These are phyloP conservation scores for Oryzias celebensis DNA, from an alignment of 2,113 vertebrate genomes.

Conservation along the genomic window DNA sequence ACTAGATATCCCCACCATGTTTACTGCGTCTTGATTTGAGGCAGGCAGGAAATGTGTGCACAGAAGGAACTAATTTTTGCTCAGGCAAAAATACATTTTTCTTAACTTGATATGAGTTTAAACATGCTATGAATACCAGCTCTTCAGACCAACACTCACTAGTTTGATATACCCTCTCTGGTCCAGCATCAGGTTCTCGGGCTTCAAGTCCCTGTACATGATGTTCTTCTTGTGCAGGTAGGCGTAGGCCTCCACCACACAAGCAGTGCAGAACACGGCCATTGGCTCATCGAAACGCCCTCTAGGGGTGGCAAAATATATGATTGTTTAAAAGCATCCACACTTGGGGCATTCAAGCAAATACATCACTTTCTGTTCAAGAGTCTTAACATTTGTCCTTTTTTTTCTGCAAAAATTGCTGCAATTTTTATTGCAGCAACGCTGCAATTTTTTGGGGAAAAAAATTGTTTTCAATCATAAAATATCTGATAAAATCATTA, in stretches of 20 bases:
- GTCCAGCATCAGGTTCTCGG: conserved; percentile 86
- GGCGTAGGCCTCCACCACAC: conserved; percentile 83
- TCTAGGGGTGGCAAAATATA: conserved; percentile 50
- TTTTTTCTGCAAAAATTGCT: no score
- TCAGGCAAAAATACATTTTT: no score
- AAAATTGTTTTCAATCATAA: not conserved
- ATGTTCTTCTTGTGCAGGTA: conserved; percentile 83
- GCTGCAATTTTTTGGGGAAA: not conserved
- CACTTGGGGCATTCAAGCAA: not conserved
- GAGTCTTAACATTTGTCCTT: no score
- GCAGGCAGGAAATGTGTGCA: no score
- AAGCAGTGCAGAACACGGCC: conserved; percentile 78
- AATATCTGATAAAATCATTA: not conserved
- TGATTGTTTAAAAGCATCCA: not conserved
- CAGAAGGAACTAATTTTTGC: no score
- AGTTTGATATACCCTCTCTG: conserved; percentile 80
- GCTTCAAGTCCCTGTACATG: conserved; percentile 85
- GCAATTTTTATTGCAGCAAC: not conserved
- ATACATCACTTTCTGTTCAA: not conserved
- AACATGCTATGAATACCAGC: not conserved
- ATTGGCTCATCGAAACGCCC: conserved; percentile 78
- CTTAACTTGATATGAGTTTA: not conserved
- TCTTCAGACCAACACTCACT: conserved; percentile 53
- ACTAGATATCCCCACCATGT: no score
- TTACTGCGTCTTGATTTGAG: no score